Evolutionary conservation across 2,113 vertebrate species (phyloP), one percentile per base, ranked within the genome.

Genomic region (Coturnix japonica): DNA sequence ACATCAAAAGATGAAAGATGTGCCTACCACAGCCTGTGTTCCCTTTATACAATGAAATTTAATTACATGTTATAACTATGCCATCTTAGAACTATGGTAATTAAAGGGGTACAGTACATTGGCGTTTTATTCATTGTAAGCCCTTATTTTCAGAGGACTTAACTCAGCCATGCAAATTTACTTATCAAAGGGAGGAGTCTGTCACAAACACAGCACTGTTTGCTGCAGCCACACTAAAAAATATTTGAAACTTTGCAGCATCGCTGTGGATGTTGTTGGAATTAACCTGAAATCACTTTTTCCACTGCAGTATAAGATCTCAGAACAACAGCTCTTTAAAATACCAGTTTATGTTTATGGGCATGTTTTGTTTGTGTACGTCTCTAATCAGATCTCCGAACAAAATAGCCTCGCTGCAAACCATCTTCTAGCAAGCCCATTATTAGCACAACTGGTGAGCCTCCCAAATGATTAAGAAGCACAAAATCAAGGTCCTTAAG

Each of bases 1-100:
- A 97, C 95, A 97, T 97, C 96, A 97, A 97, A 96, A 95, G 96
- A 97, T 91, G 89, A 96, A 96, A 95, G 96, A 94, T 91, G 89
- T 94, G 91, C 90, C 85, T 97, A 94, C 92, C 83, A 80, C 78
- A 93, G 94, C 89, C 94, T 86, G 89, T 97, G 96, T 90, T 97
- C 93, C 93, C 96, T 95, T 96, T 97, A 81, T 94, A 96, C 95
- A 96, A 95, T 88, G 89, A 94, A 96, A 96, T 96, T 96, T 95
- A 97, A 97, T 97, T 96, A 96, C 94, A 95, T 93, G 95, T 96
- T 95, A 93, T 86, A 96, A 95, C 91, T 89, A 76, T 73, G 90
- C 82, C 87, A 85, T 57, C 91, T 95, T 95, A 95, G 90, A 96
- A 96, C 90, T 89, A 47, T 15, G 43, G 79, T 89, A 92, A 96